phyloP scores from a whole-genome alignment of 1,140 invertebrate genomes.

The Drosophila repleta region DNA sequence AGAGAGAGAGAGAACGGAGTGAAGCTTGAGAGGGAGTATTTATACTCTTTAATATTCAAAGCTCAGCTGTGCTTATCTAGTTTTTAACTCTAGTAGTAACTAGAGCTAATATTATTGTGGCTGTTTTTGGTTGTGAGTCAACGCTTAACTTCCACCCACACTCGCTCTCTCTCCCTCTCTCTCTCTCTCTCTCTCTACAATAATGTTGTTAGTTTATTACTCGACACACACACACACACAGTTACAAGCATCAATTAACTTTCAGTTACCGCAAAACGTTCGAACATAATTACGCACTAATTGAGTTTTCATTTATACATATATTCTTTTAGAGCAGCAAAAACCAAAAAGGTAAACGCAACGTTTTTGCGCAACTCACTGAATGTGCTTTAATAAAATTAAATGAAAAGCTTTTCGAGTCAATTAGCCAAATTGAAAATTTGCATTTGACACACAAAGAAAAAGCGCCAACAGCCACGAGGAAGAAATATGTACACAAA shows the following conservation, averaged over 20 bases:
- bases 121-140: too few species aligned
- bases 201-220: constrained; percentile 22
- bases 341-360: constrained; percentile 22
- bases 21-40: too few species aligned
- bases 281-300: constrained; percentile 65
- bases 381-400: constrained; percentile 67
- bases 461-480: constrained; percentile 5
- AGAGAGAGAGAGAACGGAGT: too few species aligned
- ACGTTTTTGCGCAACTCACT: constrained; percentile 45
- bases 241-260: neutral
- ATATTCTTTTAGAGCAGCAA: constrained; percentile 20
- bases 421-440: constrained; percentile 58
- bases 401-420: constrained; percentile 66
- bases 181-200: too few species aligned
- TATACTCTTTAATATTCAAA: too few species aligned
- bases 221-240: constrained; percentile 1
- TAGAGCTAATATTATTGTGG: too few species aligned
- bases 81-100: too few species aligned
- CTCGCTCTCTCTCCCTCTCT: too few species aligned
- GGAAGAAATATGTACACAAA: constrained; percentile 9
- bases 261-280: constrained; percentile 37
- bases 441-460: constrained; percentile 55
- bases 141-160: too few species aligned
- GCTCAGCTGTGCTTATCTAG: too few species aligned
- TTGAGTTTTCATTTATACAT: constrained; percentile 50